These are phyloP conservation scores for Allygus modestus DNA, from an alignment of 2,888 invertebrate species.

Conservation along the genomic window DNA sequence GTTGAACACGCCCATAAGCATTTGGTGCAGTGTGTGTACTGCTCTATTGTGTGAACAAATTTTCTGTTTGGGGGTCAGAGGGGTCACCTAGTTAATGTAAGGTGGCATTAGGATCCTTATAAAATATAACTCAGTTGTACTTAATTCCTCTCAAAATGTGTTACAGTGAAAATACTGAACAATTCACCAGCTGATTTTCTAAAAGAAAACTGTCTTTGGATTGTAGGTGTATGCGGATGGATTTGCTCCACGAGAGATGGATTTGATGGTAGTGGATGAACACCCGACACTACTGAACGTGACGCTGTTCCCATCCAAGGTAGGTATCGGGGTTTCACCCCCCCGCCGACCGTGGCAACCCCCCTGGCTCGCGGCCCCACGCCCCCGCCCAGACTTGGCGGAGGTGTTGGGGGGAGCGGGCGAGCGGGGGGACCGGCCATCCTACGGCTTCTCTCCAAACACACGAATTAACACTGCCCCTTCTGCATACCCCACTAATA, in stretches of 20 bases:
- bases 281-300: constrained; percentile 92
- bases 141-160: too few relatives aligned
- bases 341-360: constrained; percentile 67
- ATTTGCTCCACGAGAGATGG: constrained; percentile 88
- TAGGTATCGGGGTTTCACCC: constrained; percentile 74
- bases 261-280: constrained; percentile 90
- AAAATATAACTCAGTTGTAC: too few relatives aligned
- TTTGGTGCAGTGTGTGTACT: too few relatives aligned
- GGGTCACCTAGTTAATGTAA: too few relatives aligned
- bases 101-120: too few relatives aligned
- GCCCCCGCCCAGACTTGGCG: constrained; percentile 58
- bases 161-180: too few relatives aligned
- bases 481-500: neutral
- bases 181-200: too few relatives aligned
- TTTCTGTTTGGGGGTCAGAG: too few relatives aligned
- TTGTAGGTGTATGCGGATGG: constrained; percentile 89
- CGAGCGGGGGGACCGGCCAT: constrained; percentile 69
- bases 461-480: constrained; percentile 65
- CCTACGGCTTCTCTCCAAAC: constrained; percentile 58
- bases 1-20: too few relatives aligned
- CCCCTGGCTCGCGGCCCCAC: constrained; percentile 66
- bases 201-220: too few relatives aligned
- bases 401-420: constrained; percentile 66
- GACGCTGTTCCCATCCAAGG: constrained; percentile 88
- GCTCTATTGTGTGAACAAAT: too few relatives aligned